phyloP scores from a whole-genome alignment of 2,113 vertebrate species.

The Nesogale talazaci region DNA sequence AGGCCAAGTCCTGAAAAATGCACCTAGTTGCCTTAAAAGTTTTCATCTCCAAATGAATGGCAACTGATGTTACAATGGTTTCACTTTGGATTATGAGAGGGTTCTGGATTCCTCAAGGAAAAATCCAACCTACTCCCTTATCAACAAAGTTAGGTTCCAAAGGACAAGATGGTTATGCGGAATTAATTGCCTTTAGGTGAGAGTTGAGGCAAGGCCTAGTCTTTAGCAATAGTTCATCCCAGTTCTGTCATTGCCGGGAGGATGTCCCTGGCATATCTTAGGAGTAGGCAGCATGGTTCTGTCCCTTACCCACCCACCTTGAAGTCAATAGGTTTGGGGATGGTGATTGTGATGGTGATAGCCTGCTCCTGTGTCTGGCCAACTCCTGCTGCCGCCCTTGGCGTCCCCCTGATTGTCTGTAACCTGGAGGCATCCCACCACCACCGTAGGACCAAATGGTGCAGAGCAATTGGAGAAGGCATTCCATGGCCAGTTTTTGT shows the following conservation, averaged over 20 bases:
- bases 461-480: neutral
- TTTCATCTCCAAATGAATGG: conserved; percentile 30
- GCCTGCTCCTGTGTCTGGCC: too few species aligned
- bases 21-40: neutral
- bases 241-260: too few species aligned
- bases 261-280: too few species aligned
- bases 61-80: neutral
- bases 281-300: too few species aligned
- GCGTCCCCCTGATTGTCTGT: neutral
- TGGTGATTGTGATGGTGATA: neutral
- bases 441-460: neutral
- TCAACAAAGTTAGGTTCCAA: neutral
- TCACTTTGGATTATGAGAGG: neutral
- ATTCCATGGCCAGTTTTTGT: neutral
- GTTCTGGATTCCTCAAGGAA: neutral
- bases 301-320: too few species aligned
- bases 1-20: neutral
- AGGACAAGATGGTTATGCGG: neutral
- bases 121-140: neutral
- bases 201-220: neutral
- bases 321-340: neutral
- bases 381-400: neutral
- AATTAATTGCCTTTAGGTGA: neutral
- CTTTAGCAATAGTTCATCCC: neutral
- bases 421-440: neutral